These are phyloP conservation scores for Stenotaenia linearis DNA, from an alignment of 2,888 invertebrate species.

Conservation along the genomic window DNA sequence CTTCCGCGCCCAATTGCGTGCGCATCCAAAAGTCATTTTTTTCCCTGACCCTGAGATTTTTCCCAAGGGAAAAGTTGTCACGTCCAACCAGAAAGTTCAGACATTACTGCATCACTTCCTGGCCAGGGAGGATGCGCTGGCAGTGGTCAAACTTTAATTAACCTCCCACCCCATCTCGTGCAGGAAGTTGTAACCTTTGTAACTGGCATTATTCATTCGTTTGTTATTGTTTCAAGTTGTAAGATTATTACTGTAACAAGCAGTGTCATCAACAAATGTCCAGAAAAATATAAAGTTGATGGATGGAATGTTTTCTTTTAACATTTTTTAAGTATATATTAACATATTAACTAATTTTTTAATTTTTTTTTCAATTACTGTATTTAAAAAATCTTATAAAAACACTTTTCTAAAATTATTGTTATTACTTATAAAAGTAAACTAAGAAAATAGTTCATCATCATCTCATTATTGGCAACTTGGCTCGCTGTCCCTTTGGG, in stretches of 20 bases:
- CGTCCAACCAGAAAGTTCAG: neutral
- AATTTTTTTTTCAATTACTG: neutral
- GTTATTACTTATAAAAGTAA: neutral
- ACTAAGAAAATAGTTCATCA: neutral
- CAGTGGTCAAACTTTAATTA: slow-evolving; percentile 5
- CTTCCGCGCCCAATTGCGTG: slow-evolving; percentile 9
- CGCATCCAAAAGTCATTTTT: neutral
- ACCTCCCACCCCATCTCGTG: neutral
- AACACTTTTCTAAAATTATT: neutral
- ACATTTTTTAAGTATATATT: neutral
- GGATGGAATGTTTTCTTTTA: neutral
- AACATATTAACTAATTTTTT: neutral
- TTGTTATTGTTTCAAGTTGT: neutral
- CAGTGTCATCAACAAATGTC: neutral
- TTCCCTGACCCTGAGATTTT: neutral
- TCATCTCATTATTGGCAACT: neutral
- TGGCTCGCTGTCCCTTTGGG: neutral
- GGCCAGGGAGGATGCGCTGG: slow-evolving; percentile 1
- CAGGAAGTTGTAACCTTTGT: neutral
- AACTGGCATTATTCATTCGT: neutral
- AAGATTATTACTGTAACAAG: neutral
- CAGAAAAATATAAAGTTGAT: neutral
- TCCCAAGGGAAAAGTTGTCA: slow-evolving; percentile 9
- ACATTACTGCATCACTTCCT: slow-evolving; percentile 5
- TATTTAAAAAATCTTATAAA: neutral